A percentile compares a stretch with the other conserved stretches of the same genome.
phyloP scores from a whole-genome alignment of 2,113 vertebrate genomes.

The Spermophilus dauricus region DNA sequence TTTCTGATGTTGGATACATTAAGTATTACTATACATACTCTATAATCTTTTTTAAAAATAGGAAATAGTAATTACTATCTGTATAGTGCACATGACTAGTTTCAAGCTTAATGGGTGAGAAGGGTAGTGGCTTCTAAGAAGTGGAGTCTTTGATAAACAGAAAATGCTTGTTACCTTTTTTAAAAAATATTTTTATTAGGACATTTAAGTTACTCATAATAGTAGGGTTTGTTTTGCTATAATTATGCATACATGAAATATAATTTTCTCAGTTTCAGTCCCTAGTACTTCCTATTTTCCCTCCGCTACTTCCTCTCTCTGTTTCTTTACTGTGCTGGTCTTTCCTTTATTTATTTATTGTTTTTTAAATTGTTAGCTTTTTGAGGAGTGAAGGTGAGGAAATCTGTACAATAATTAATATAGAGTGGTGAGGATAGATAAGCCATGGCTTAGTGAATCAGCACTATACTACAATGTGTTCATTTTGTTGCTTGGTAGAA shows the following conservation, averaged over 20 bases:
- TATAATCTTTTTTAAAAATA: no score
- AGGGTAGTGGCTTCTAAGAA: neutral
- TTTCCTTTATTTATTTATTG: no score
- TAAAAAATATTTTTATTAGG: no score
- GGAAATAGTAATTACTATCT: neutral
- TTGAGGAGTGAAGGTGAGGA: neutral
- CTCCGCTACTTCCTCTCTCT: no score
- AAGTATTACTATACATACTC: neutral
- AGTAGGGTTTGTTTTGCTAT: no score
- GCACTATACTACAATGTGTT: neutral
- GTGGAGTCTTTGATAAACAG: neutral
- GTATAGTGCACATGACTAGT: neutral
- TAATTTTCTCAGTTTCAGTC: no score
- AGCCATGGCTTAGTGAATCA: neutral
- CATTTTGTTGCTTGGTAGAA: neutral
- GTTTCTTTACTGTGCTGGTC: no score
- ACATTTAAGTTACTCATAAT: no score
- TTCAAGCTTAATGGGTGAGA: neutral
- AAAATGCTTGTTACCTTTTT: neutral
- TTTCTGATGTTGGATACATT: neutral
- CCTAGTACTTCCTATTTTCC: no score
- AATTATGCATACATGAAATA: no score
- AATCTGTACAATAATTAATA: neutral
- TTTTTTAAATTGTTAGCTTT: no score
- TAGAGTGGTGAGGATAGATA: neutral